Percentiles rank a stretch among this genome's conserved stretches.
phyloP scores from a whole-genome alignment of 2,113 vertebrate species.

The Xiphophorus couchianus region DNA sequence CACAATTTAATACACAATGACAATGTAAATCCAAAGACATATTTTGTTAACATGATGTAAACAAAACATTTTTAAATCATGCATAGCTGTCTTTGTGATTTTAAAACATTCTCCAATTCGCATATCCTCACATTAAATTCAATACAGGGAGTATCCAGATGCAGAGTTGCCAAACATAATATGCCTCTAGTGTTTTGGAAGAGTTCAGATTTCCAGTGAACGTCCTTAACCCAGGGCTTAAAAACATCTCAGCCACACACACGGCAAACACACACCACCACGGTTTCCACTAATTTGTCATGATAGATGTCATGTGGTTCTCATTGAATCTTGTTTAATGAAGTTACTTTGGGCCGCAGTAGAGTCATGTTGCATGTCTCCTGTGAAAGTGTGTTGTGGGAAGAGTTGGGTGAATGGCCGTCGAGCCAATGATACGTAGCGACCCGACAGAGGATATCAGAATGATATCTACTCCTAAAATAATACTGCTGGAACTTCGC shows the following conservation, averaged over 20 bases:
- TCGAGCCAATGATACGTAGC: constrained; percentile 22
- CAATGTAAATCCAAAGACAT: no score
- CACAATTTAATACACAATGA: no score
- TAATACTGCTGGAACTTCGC: constrained; percentile 38
- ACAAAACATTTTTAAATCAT: no score
- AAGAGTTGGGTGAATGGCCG: constrained; percentile 26
- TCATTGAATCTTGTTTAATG: constrained; percentile 57
- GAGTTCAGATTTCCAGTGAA: constrained; percentile 63
- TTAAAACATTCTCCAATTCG: constrained; percentile 13
- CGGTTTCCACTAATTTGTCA: constrained; percentile 12
- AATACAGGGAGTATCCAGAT: constrained; percentile 25
- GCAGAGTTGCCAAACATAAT: constrained; percentile 65
- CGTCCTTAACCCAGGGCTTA: constrained; percentile 44
- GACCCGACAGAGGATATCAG: constrained; percentile 40
- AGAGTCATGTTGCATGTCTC: constrained; percentile 21
- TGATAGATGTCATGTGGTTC: constrained; percentile 66
- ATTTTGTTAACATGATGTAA: no score
- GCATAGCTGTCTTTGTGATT: no score
- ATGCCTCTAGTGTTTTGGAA: constrained; percentile 66
- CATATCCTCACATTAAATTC: constrained; percentile 42
- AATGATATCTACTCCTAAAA: constrained; percentile 44
- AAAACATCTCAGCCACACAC: constrained; percentile 14
- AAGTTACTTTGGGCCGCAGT: constrained; percentile 48
- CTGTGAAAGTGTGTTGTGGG: constrained; percentile 13
- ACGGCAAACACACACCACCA: constrained; percentile 18